Percentiles rank a stretch among this genome's conserved stretches.
phyloP scores from a whole-genome alignment of 2,797 vertebrate genomes.

The Champsocephalus gunnari region DNA sequence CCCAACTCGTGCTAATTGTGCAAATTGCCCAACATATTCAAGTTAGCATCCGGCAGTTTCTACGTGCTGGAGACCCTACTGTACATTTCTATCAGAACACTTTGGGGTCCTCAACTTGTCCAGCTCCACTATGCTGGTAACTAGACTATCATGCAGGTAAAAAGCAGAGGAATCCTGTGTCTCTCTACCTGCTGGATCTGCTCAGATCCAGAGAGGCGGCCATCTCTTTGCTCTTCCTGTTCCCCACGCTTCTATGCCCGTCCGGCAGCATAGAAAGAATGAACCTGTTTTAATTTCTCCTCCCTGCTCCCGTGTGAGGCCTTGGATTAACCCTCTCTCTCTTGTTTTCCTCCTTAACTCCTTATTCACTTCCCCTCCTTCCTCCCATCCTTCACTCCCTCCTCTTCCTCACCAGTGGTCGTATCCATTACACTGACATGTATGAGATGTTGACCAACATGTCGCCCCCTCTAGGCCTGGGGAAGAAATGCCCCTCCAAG shows the following conservation, averaged over 20 bases:
- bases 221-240: conserved; percentile 79
- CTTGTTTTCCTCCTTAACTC: conserved; percentile 77
- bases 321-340: conserved; percentile 92
- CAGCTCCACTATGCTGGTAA: too few species aligned
- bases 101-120: too few species aligned
- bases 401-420: conserved; percentile 90
- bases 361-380: conserved; percentile 70
- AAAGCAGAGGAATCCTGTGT: conserved; percentile 37
- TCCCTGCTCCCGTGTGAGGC: conserved; percentile 83
- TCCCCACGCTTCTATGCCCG: conserved; percentile 84
- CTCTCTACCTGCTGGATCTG: conserved; percentile 82
- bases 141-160: not conserved
- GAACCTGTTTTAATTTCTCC: conserved; percentile 70
- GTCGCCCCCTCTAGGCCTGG: conserved; percentile 99
- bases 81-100: too few species aligned
- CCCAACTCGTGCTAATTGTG: too few species aligned
- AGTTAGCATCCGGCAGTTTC: too few species aligned
- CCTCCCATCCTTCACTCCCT: conserved; percentile 51
- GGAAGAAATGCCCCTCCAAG: conserved; percentile 99
- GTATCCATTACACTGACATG: conserved; percentile 99
- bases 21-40: too few species aligned
- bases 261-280: conserved; percentile 84
- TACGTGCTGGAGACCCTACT: too few species aligned
- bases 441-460: conserved; percentile 99
- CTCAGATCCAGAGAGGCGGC: conserved; percentile 78